A percentile compares a stretch with the other conserved stretches of the same genome.
These are phyloP conservation scores for Odontamblyopus rebecca DNA, from an alignment of 2,797 vertebrate genomes.

Conservation along the genomic window DNA sequence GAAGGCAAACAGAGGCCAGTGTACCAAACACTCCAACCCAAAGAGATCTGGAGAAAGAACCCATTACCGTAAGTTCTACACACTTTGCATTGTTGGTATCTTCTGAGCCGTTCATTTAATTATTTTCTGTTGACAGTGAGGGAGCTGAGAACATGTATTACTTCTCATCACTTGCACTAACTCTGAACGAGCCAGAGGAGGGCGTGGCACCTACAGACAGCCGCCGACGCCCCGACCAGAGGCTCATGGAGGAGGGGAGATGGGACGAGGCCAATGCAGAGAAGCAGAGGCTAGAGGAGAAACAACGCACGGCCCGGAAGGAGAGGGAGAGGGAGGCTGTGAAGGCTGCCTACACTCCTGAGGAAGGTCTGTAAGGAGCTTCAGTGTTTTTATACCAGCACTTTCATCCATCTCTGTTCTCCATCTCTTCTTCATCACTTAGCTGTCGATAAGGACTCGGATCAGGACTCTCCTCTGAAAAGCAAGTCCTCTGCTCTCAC, in stretches of 20 bases:
- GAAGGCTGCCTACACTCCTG: constrained; percentile 70
- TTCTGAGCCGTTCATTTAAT: not conserved
- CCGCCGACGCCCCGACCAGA: constrained; percentile 89
- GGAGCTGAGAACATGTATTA: constrained; percentile 95
- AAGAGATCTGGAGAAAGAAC: constrained; percentile 91
- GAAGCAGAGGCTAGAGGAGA: constrained; percentile 95
- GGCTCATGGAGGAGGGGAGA: constrained; percentile 92
- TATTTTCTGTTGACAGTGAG: constrained; percentile 73
- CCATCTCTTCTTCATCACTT: constrained; percentile 55
- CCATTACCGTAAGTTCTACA: constrained; percentile 86
- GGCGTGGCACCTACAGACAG: constrained; percentile 90
- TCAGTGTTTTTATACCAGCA: constrained; percentile 30
- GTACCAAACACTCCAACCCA: constrained; percentile 82
- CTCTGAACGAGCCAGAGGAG: constrained; percentile 86
- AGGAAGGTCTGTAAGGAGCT: constrained; percentile 78
- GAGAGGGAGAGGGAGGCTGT: constrained; percentile 85
- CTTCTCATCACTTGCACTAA: constrained; percentile 90
- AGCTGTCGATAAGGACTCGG: constrained; percentile 76
- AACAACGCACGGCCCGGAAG: constrained; percentile 85
- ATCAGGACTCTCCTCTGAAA: constrained; percentile 78
- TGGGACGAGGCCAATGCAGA: constrained; percentile 95
- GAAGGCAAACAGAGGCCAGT: constrained; percentile 85
- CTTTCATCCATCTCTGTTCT: constrained; percentile 23
- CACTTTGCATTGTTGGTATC: constrained; percentile 8
- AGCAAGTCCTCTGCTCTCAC: constrained; percentile 74